Evolutionary conservation across 2,888 invertebrate genomes (phyloP), one percentile per base, ranked within the genome.

Genomic region (Tolmerus cingulatus): DNA sequence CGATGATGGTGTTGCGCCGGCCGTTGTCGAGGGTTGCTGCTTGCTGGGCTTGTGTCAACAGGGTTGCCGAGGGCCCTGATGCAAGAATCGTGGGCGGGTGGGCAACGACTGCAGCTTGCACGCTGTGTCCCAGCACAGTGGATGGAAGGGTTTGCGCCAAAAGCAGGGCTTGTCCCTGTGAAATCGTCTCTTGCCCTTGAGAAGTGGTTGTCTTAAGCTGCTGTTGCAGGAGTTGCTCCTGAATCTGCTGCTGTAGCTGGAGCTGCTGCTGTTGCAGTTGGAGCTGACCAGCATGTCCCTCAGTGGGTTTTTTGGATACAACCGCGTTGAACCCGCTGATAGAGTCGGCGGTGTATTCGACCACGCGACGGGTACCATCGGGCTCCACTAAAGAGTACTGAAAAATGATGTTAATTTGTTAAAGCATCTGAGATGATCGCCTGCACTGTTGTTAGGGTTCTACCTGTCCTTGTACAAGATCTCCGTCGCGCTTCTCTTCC

Each of bases 211-310:
- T 92, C 88, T 91, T 93, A 90, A 88, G 86, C 5, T 84, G 87
- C 91, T 91, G 91, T 91, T 91, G 91, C 5, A 82, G 90, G 92
- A 92, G 91, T 91, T 93, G 93, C 93, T 93, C 93, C 93, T 85
- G 91, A 92, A 40, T 87, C 88, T 87, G 57, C 9, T 90, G 91
- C 90, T 94, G 93, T 0, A n/a, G 74, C 7, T 66, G 57, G 14
- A 57, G 23, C 57, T 66, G 76, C 12, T 37, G 66, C 14, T 82
- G 87, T 77, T 87, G 74, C 19, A 51, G 51, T 55, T 81, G 77
- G 5, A 57, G n/a, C 27, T 79, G 87, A 2, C 43, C 19, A 74
- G 90, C 90, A 37, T 90, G 89, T 74, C 89, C 89, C 8, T 81
- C 84, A 89, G 89, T 27, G 37, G 88, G 88, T 27, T 86, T 79